Evolutionary conservation across 1,140 invertebrate genomes (phyloP), one percentile per base, ranked within the genome.

Genomic region (Nasonia giraulti): DNA sequence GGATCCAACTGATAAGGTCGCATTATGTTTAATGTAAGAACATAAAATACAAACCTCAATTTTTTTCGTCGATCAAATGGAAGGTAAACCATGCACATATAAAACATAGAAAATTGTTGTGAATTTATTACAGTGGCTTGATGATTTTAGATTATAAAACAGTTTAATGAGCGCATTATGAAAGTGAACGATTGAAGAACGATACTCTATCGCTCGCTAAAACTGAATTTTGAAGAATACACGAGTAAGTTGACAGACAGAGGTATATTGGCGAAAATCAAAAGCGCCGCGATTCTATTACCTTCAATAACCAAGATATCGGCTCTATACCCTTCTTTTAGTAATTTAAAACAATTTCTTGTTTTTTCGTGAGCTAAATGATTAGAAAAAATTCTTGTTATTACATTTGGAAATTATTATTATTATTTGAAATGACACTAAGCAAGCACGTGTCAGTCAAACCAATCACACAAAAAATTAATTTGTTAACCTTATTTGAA

Each of bases 21-120:
- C 11, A n/a, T 20, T 62, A 62, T n/a, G 55, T 20, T 62, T n/a
- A 20, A 55, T 55, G 17, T 20, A 75, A 44, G n/a, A 10, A 40
- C n/a, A 62, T 37, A 62, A 82, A 37, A 82, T 82, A 82, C 80
- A 82, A 82, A 82, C 80, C 80, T 82, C 80, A 40, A 40, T 75
- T 82, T 33, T 69, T 40, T n/a, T 69, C 17, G 78, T 73, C 17
- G 68, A 73, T 50, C 80, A n/a, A 81, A 47, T 31, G 40, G 80
- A 27, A 27, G 37, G n/a, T n/a, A 50, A 73, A 55, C 68, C 80
- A 50, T 81, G 69, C 80, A 81, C 37, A 80, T 66, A 80, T 80
- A 80, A 80, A 80, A 81, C 80, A 81, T 68, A 80, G 33, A 44
- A 80, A 68, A 80, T 68, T 62, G 23, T 17, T 44, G 78, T 23